phyloP scores from a whole-genome alignment of 2,113 vertebrate species.

The Brachionichthys hirsutus region DNA sequence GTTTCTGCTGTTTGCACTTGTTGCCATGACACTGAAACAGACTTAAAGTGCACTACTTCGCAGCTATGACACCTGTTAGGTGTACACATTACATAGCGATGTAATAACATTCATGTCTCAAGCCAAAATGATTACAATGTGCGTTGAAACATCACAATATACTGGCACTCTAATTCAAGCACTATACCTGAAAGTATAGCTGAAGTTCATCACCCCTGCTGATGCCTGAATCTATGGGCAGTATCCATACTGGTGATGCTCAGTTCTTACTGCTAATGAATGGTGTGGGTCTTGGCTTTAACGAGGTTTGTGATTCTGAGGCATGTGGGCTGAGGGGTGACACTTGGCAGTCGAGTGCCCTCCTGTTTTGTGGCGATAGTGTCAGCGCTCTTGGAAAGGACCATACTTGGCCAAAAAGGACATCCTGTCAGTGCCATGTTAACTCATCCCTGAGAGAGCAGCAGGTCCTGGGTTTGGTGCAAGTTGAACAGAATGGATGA shows the following conservation, averaged over 20 bases:
- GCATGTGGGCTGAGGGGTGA: constrained; percentile 28
- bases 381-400: constrained; percentile 30
- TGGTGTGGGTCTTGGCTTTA: constrained; percentile 13
- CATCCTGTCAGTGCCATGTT: constrained; percentile 15
- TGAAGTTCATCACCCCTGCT: neutral
- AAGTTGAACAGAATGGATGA: constrained; percentile 1
- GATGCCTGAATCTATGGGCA: no score
- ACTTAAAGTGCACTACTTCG: no score
- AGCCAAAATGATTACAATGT: no score
- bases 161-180: no score
- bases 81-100: no score
- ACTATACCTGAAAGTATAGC: no score
- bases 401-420: constrained; percentile 32
- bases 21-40: no score
- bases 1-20: no score
- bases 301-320: constrained; percentile 26
- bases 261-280: constrained; percentile 13
- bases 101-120: no score
- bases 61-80: no score
- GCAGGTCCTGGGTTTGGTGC: constrained; percentile 20
- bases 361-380: constrained; percentile 55
- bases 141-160: no score
- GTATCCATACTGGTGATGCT: no score
- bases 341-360: constrained; percentile 32
- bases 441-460: constrained; percentile 29